Evolutionary conservation across 1,140 invertebrate species (phyloP).

Genomic region (Dreissena polymorpha): DNA sequence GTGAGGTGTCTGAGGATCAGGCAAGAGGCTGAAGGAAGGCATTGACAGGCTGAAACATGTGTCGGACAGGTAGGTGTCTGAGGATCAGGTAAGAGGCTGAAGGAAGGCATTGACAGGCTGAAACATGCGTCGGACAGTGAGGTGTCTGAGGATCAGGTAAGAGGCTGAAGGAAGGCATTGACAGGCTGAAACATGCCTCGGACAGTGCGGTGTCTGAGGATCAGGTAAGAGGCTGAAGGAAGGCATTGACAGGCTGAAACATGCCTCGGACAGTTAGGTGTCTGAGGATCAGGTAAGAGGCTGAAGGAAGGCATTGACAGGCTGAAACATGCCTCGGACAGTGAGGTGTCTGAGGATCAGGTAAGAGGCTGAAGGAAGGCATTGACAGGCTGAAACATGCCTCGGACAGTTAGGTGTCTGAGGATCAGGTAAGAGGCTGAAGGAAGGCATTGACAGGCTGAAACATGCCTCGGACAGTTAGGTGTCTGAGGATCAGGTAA

Average conservation of each 20-base stretch:
- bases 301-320: no score
- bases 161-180: no score
- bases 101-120: no score
- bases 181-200: slow-evolving; percentile 74
- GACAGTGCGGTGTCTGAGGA: slow-evolving; percentile 76
- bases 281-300: slow-evolving; percentile 77
- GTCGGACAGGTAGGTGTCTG: slow-evolving; percentile 70
- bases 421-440: slow-evolving; percentile 78
- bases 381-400: slow-evolving; percentile 77
- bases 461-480: slow-evolving; percentile 71
- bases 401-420: slow-evolving; percentile 70
- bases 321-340: slow-evolving; percentile 73
- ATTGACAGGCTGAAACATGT: slow-evolving; percentile 77
- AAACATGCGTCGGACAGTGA: slow-evolving; percentile 71
- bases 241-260: no score
- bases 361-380: no score
- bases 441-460: no score
- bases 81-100: slow-evolving; percentile 78
- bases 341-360: slow-evolving; percentile 76
- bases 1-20: slow-evolving; percentile 76
- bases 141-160: slow-evolving; percentile 77
- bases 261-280: slow-evolving; percentile 69
- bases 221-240: no score
- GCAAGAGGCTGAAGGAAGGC: no score
- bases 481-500: slow-evolving; percentile 77